phyloP scores from a whole-genome alignment of 2,797 vertebrate species.

The Bovichtus variegatus region DNA sequence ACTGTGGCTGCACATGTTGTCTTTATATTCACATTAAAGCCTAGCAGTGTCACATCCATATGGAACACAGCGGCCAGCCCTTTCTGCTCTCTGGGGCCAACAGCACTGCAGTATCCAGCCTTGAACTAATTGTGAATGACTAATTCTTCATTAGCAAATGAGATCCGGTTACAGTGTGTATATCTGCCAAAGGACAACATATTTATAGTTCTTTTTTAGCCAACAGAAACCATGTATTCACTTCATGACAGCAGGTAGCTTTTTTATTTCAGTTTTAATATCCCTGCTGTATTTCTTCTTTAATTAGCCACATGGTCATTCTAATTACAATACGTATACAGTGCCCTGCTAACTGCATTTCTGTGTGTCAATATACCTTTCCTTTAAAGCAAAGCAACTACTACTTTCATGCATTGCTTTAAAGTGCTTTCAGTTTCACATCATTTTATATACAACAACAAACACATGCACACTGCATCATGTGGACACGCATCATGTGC shows the following conservation, averaged over 20 bases:
- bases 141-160: constrained; percentile 30
- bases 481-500: too few species aligned
- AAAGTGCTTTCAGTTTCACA: neutral
- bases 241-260: neutral
- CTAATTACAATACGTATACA: neutral
- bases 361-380: neutral
- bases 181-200: constrained; percentile 1
- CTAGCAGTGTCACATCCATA: constrained; percentile 30
- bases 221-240: neutral
- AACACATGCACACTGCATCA: neutral
- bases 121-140: constrained; percentile 34
- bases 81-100: constrained; percentile 4
- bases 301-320: neutral
- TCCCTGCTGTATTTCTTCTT: too few species aligned
- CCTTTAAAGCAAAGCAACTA: neutral
- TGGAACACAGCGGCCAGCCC: constrained; percentile 10
- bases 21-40: constrained; percentile 21
- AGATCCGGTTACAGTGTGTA: constrained; percentile 3
- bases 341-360: neutral
- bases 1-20: constrained; percentile 22
- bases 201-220: neutral
- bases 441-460: neutral
- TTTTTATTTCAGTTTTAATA: too few species aligned
- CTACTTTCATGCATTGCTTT: neutral
- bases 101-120: constrained; percentile 13